Conservation (phyloP, 1,140 invertebrate species). For the Calliopsis andreniformis region DNA sequence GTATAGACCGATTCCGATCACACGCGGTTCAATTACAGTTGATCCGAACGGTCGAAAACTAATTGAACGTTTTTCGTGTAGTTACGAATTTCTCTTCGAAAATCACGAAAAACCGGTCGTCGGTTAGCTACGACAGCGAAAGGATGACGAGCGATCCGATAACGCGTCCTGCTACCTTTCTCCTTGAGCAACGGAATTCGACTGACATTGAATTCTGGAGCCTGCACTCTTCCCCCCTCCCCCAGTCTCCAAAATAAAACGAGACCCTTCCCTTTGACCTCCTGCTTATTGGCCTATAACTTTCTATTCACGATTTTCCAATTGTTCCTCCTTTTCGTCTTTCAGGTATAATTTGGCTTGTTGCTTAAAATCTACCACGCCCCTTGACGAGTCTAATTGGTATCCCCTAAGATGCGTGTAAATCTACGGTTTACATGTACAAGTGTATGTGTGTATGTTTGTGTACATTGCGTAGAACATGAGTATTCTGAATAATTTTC, state of each 20-base stretch:
- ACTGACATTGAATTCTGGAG: background rate
- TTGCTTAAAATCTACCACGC: constrained; percentile 51
- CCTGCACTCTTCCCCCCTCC: too few relatives aligned
- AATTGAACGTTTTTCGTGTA: background rate
- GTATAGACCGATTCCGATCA: background rate
- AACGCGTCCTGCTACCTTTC: background rate
- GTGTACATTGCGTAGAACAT: constrained; percentile 34
- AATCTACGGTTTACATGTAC: constrained; percentile 50
- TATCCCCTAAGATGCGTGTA: constrained; percentile 50
- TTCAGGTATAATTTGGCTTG: too few relatives aligned
- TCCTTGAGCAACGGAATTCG: background rate
- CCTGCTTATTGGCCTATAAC: too few relatives aligned
- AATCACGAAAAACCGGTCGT: background rate
- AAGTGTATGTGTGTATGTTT: constrained; percentile 16
- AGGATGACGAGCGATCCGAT: background rate
- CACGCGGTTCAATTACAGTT: background rate
- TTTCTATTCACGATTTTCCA: too few relatives aligned
- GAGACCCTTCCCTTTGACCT: too few relatives aligned
- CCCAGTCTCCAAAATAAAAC: background rate
- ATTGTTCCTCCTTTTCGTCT: too few relatives aligned
- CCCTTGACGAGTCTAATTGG: constrained; percentile 39
- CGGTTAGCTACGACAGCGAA: background rate
- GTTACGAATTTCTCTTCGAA: background rate
- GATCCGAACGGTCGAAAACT: background rate
- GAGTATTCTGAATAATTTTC: constrained; percentile 31